A percentile compares a stretch with the other conserved stretches of the same genome.
These are phyloP conservation scores for Gobio gobio DNA, from an alignment of 2,113 vertebrate species.

Conservation along the genomic window DNA sequence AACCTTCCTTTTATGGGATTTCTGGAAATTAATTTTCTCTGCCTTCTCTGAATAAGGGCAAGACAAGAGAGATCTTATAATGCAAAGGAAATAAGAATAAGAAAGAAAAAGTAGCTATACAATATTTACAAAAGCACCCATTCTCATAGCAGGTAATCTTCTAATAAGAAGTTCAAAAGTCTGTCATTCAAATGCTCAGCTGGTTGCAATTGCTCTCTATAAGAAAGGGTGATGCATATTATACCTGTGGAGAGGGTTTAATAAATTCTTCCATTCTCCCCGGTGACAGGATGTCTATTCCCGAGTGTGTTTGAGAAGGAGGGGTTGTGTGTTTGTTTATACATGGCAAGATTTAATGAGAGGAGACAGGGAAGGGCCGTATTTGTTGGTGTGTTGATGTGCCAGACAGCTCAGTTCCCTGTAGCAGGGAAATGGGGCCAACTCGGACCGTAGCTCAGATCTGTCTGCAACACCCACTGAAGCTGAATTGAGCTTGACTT, in stretches of 20 bases:
- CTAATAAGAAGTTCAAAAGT: background rate
- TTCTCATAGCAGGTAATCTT: background rate
- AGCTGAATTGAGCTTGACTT: slow-evolving; percentile 28
- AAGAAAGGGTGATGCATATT: slow-evolving; percentile 2
- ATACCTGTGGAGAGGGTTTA: background rate
- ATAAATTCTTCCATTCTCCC: slow-evolving; percentile 25
- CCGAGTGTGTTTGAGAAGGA: slow-evolving; percentile 15
- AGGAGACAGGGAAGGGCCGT: slow-evolving; percentile 18
- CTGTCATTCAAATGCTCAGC: background rate
- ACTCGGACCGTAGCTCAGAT: slow-evolving; percentile 6
- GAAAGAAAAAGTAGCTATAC: background rate
- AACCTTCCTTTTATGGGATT: background rate
- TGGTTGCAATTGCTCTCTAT: background rate
- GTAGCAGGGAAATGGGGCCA: slow-evolving; percentile 26
- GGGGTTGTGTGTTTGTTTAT: slow-evolving; percentile 28
- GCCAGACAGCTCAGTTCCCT: slow-evolving; percentile 41
- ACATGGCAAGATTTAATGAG: slow-evolving; percentile 22
- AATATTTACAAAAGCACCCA: slow-evolving; percentile 1
- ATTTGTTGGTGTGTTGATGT: slow-evolving; percentile 38
- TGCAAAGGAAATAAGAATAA: background rate
- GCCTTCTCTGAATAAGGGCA: background rate
- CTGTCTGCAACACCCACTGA: slow-evolving; percentile 9
- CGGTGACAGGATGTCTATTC: slow-evolving; percentile 6
- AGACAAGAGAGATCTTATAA: background rate
- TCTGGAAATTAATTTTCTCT: background rate